Conservation (phyloP, 2,797 vertebrate species). For the Peromyscus nudipes region DNA sequence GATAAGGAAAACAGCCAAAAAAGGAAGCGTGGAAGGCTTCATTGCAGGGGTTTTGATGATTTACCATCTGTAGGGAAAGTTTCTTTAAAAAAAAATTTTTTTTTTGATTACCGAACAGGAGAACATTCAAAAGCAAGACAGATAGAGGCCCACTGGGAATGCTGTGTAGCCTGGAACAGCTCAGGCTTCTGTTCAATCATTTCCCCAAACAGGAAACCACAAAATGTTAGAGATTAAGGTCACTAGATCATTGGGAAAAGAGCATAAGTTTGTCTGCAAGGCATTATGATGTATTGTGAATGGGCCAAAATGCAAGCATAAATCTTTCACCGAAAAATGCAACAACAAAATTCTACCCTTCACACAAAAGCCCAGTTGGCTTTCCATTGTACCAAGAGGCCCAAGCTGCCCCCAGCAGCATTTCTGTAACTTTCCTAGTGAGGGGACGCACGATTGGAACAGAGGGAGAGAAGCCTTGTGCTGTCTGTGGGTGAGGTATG, state of each 20-base stretch:
- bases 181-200: constrained; percentile 69
- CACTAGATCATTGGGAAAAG: constrained; percentile 80
- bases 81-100: constrained; percentile 42
- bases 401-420: background rate
- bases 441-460: background rate
- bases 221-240: constrained; percentile 82
- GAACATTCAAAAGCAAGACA: constrained; percentile 75
- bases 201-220: constrained; percentile 85
- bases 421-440: constrained; percentile 63
- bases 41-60: constrained; percentile 76
- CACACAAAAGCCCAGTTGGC: constrained; percentile 64
- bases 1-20: constrained; percentile 50
- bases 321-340: constrained; percentile 72
- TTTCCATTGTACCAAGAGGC: constrained; percentile 7
- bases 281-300: constrained; percentile 78
- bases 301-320: constrained; percentile 66
- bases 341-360: constrained; percentile 45
- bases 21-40: constrained; percentile 55
- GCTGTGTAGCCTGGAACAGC: constrained; percentile 73
- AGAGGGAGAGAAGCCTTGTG: constrained; percentile 1
- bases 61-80: constrained; percentile 68
- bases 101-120: constrained; percentile 67
- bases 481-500: background rate
- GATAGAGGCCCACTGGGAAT: constrained; percentile 66
- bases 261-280: constrained; percentile 79